phyloP scores from a whole-genome alignment of 2,797 vertebrate genomes.

The Lagocephalus sceleratus region DNA sequence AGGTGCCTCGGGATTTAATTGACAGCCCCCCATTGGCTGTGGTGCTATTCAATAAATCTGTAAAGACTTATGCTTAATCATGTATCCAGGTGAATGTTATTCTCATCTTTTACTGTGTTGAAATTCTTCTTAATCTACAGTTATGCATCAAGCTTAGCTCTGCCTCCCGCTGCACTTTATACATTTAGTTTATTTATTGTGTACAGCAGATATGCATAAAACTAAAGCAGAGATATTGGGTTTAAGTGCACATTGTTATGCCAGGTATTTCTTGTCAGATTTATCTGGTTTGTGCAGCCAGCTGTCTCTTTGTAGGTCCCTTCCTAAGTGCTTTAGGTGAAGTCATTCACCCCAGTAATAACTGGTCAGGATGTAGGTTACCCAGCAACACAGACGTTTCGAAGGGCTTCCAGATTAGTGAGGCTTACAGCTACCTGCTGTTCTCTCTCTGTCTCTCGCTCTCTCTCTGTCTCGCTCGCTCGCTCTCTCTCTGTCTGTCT shows the following conservation, averaged over 20 bases:
- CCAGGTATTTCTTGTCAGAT: slow-evolving; percentile 17
- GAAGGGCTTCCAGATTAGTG: slow-evolving; percentile 44
- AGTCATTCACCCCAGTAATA: slow-evolving; percentile 17
- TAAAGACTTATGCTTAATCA: too few species aligned
- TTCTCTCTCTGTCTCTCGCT: slow-evolving; percentile 7
- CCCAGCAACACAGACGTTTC: slow-evolving; percentile 45
- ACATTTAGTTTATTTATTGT: too few species aligned
- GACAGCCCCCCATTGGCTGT: not conserved
- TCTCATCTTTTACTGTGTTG: too few species aligned
- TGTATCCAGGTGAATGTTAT: too few species aligned
- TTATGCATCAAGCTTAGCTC: too few species aligned
- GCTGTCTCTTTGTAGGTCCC: slow-evolving; percentile 7
- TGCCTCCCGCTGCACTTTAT: too few species aligned
- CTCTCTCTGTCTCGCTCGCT: not conserved
- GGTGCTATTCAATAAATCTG: not conserved
- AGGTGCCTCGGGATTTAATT: not conserved
- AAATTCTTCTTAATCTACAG: too few species aligned
- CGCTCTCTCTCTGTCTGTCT: slow-evolving; percentile 1
- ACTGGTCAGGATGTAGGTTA: slow-evolving; percentile 42
- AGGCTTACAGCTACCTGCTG: slow-evolving; percentile 46
- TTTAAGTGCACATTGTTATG: too few species aligned
- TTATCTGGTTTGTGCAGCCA: slow-evolving; percentile 15
- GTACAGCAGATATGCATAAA: too few species aligned
- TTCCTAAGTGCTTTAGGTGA: slow-evolving; percentile 24
- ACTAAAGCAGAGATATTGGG: too few species aligned